Base-by-base conservation (phyloP, 2,888 invertebrate genomes). In the Petrolisthes cinctipes region DNA sequence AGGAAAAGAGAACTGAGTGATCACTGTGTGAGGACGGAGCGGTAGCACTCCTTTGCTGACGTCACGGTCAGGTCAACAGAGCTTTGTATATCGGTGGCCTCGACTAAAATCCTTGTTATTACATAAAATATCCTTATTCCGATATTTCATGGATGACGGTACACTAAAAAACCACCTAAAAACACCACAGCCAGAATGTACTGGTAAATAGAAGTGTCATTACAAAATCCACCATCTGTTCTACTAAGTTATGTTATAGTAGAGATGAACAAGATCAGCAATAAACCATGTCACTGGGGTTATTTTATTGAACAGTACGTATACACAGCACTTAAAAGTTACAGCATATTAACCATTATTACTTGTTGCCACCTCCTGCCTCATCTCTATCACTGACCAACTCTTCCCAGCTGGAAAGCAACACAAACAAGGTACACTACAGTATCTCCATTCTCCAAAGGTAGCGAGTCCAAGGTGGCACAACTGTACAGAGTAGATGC, bases 251-350 rank as follows among this genome's bases (percentile, higher is more conserved):
- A 6, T 17, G 53, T n/a, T 66, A 14, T 66, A 11, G 14, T n/a
- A 66, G 66, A n/a, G 1, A 66, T 66, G n/a, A 66, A n/a, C n/a
- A 80, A 5, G 9, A 79, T 5, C n/a, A 7, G 9, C 54, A 80
- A 80, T 80, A 57, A 80, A 80, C 54, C 78, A 14, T 76, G 6
- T n/a, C 54, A 20, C 53, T n/a, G 14, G 51, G 57, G 75, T 86
- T 86, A 85, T 56, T 86, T 86, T 86, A 86, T 86, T 86, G 86
- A 81, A 86, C 80, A 71, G 75, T 86, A 82, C 61, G 82, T 86
- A 86, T 86, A 86, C 82, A 82, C 82, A 86, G 80, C 75, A 82
- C 82, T 82, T 82, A 68, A 82, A 61, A 61, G 11, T 68, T 82
- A 68, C 61, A 71, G 82, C 82, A 51, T 61, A 53, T 51, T 14